Base-by-base conservation (phyloP, 2,888 invertebrate genomes). In the Cyclophora albipunctata region DNA sequence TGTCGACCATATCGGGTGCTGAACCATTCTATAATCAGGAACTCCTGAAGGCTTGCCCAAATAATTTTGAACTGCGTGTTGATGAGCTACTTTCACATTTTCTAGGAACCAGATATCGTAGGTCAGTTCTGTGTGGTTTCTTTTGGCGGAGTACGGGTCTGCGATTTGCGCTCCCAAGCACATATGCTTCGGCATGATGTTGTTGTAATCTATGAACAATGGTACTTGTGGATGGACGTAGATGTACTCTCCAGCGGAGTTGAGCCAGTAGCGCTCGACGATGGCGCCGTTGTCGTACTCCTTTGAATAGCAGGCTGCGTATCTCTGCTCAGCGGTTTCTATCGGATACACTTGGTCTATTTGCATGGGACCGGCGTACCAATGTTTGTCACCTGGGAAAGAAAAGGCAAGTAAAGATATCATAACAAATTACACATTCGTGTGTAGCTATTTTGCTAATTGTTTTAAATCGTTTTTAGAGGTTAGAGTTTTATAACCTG, bases 1-100 rank as follows among this genome's bases (percentile, higher is more conserved):
- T 0, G 96, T 96, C 0, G 96, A 96, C 96, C 96, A 97, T 53
- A 97, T 93, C 0, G 97, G 97, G 66, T 94, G 86, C 48, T 88
- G 78, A 2, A 97, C 91, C 91, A 96, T 94, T 7, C 90, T 77
- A 47, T 80, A 84, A 61, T 93, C 91, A 0, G 95, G 95, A 40
- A 90, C 71, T 42, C 80, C 90, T 4, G 78, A 78, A 0, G 95
- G 93, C 63, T 91, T 91, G 0, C 91, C 90, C 46, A 95, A 78
- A 63, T 91, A 91, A 45, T 88, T 90, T 0, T 83, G 75, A 0
- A 93, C 81, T 0, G 93, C 92, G 58, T 91, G 87, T 49, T 91
- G 72, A 63, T 95, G 94, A 0, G 93, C 92, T 49, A 79, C 58
- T 62, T 90, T 91, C 0, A 92, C 87, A 64, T 93, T 84, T 3